Evolutionary conservation across 2,797 vertebrate species (phyloP).

Genomic region (Crypturellus tataupa): DNA sequence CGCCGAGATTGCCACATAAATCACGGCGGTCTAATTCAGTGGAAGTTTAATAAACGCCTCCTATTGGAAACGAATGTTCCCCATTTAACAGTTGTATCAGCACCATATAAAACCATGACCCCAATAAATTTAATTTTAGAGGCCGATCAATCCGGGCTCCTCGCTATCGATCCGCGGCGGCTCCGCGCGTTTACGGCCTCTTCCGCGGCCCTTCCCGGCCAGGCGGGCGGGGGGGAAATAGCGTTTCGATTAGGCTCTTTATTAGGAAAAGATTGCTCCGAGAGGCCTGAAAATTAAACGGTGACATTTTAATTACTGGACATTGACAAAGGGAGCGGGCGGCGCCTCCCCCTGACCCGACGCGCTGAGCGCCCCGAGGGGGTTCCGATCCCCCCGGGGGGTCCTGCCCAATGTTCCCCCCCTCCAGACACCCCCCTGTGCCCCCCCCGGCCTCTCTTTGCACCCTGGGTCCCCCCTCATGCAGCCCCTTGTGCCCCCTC

Average conservation of each 20-base stretch:
- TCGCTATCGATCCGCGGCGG: constrained; percentile 87
- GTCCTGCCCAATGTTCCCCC: neutral
- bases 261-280: constrained; percentile 89
- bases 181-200: constrained; percentile 82
- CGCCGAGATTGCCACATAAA: constrained; percentile 88
- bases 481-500: neutral
- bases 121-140: constrained; percentile 96
- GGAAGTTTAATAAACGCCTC: constrained; percentile 91
- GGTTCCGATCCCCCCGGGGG: neutral
- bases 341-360: neutral
- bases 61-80: constrained; percentile 91
- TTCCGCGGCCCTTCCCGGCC: constrained; percentile 70
- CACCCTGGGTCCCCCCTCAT: neutral
- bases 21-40: constrained; percentile 87
- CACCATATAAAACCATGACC: constrained; percentile 93
- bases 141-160: constrained; percentile 90
- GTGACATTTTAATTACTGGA: constrained; percentile 98
- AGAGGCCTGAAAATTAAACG: constrained; percentile 91
- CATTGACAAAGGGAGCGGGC: constrained; percentile 88
- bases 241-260: constrained; percentile 91
- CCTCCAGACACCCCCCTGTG: neutral
- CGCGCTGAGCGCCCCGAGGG: neutral
- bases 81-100: constrained; percentile 95
- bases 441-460: neutral
- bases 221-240: constrained; percentile 77